Evolutionary conservation across 2,888 invertebrate species (phyloP), one percentile per base, ranked within the genome.

Genomic region (Taenaris catops): DNA sequence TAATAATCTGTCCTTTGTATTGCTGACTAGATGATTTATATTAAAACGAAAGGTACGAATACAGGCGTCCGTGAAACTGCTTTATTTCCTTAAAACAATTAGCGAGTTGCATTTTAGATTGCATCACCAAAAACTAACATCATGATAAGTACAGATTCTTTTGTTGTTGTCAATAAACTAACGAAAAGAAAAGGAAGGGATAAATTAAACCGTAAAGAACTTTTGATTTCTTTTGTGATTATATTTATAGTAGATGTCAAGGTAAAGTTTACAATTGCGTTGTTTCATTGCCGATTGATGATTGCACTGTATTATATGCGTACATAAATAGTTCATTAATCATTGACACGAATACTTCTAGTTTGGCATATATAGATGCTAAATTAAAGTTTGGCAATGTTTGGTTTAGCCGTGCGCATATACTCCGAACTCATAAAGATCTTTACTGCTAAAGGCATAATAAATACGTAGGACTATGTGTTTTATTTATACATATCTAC

Each of bases 351-450:
- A 28, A 44, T 44, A 37, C 19, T 34, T 34, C 24, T 10, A 34
- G 24, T 37, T 44, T 40, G 37, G 40, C 40, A 40, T 40, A 43
- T 40, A 29, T 40, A 36, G 28, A 18, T 29, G 21, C 16, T 29
- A 33, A 34, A 35, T 29, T 27, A 28, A 10, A 25, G 29, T 40
- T 43, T 40, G 43, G 39, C 43, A 43, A 19, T 36, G 25, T 29
- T 36, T 20, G 19, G 12, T 14, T 19, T 25, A 19, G 19, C 17
- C 21, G 18, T 25, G 14, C 6, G 19, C 33, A 24, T n/a, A n/a
- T n/a, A n/a, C n/a, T n/a, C n/a, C n/a, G n/a, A n/a, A n/a, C n/a
- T n/a, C n/a, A n/a, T n/a, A n/a, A n/a, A n/a, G n/a, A n/a, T n/a
- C n/a, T n/a, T n/a, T n/a, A n/a, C n/a, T n/a, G 8, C 12, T 19